Conservation (phyloP, 2,113 vertebrate genomes). For the Diglossa brunneiventris region DNA sequence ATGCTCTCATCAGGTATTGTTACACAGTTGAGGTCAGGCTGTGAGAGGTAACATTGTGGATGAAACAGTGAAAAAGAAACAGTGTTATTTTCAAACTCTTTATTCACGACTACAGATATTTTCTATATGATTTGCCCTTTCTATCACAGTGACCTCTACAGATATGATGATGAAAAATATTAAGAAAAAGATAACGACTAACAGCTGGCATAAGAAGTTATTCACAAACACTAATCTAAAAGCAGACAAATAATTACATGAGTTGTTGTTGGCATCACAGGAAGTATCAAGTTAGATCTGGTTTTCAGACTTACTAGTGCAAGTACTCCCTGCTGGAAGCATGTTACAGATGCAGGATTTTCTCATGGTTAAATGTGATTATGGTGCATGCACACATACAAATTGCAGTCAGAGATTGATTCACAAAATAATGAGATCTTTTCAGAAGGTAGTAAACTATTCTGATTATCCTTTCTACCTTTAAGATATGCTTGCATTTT, state of each 20-base stretch:
- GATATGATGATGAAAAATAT: constrained; percentile 35
- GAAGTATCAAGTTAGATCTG: constrained; percentile 39
- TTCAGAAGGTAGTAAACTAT: constrained; percentile 21
- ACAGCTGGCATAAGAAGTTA: constrained; percentile 2
- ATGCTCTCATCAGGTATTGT: constrained; percentile 42
- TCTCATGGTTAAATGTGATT: constrained; percentile 60
- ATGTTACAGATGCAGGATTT: constrained; percentile 41
- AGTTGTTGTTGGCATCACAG: constrained; percentile 18
- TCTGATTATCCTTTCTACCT: constrained; percentile 21
- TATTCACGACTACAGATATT: constrained; percentile 19
- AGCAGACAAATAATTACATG: constrained; percentile 36
- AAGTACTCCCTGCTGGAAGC: constrained; percentile 44
- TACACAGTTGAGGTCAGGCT: constrained; percentile 28
- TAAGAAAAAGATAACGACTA: constrained; percentile 10
- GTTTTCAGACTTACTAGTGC: constrained; percentile 28
- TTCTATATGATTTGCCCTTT: constrained; percentile 23
- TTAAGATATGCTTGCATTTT: constrained; percentile 29
- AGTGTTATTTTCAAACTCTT: constrained; percentile 33
- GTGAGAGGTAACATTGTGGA: constrained; percentile 12
- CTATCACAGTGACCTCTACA: constrained; percentile 14
- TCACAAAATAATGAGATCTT: constrained; percentile 48
- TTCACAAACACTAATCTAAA: constrained; percentile 30
- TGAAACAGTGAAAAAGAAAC: constrained; percentile 42
- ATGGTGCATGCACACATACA: neutral
- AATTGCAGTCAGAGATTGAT: constrained; percentile 40